These are phyloP conservation scores for Gyps fulvus DNA, from an alignment of 2,113 vertebrate genomes.

Conservation along the genomic window DNA sequence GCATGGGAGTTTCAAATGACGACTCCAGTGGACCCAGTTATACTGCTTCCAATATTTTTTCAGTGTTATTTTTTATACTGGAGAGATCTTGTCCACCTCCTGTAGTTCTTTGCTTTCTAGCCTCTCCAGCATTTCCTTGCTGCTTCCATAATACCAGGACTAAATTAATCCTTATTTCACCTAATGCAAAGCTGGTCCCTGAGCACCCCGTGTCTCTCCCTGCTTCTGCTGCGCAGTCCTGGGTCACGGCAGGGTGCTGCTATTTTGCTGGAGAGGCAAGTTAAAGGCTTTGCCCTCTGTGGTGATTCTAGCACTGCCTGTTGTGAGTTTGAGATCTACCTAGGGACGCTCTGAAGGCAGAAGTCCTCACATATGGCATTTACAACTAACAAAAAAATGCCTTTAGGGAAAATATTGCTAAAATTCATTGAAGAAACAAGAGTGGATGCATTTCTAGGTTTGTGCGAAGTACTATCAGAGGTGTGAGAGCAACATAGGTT, in stretches of 20 bases:
- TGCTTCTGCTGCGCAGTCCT: neutral
- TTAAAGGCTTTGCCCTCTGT: neutral
- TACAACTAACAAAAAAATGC: neutral
- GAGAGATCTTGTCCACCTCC: neutral
- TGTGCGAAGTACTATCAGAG: neutral
- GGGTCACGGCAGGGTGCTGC: accelerated
- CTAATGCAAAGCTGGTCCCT: neutral
- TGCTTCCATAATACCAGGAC: neutral
- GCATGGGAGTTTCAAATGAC: neutral
- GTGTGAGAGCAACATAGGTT: accelerated
- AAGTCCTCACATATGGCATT: neutral
- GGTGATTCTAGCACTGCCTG: neutral
- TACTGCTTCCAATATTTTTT: neutral
- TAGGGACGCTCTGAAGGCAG: neutral
- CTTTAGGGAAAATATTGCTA: neutral
- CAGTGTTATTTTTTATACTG: neutral
- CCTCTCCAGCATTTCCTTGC: neutral
- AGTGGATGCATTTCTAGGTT: neutral
- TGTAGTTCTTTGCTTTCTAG: neutral
- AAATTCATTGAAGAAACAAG: neutral
- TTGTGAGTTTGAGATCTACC: neutral
- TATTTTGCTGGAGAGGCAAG: neutral
- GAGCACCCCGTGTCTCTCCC: neutral
- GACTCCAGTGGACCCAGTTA: neutral
- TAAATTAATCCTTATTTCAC: neutral